Conservation (phyloP, 2,113 vertebrate species). For the Xiphias gladius region DNA sequence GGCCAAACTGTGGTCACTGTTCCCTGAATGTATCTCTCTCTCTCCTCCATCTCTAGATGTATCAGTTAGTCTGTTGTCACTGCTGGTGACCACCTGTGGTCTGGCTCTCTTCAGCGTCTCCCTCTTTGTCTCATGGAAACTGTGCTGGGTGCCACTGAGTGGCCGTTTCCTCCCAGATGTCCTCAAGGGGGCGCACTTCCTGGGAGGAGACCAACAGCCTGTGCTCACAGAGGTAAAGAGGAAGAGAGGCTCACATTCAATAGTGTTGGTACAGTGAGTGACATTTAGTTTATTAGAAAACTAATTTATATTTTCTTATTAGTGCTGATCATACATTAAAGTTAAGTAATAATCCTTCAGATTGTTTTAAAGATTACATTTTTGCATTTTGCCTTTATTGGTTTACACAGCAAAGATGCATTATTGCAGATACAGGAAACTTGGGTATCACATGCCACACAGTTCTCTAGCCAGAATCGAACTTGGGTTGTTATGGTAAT, state of each 20-base stretch:
- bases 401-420: no score
- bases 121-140: slow-evolving; percentile 99
- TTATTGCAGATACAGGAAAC: no score
- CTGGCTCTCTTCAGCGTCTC: slow-evolving; percentile 97
- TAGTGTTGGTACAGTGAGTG: neutral
- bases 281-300: neutral
- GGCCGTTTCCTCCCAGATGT: slow-evolving; percentile 89
- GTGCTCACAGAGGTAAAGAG: slow-evolving; percentile 87
- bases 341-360: no score
- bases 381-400: no score
- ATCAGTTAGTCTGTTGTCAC: slow-evolving; percentile 85
- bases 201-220: slow-evolving; percentile 88
- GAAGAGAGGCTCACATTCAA: neutral
- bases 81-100: slow-evolving; percentile 87
- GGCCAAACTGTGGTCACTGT: slow-evolving; percentile 17
- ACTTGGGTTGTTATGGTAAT: no score
- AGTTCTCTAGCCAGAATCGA: no score
- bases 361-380: no score
- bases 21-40: slow-evolving; percentile 14
- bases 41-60: slow-evolving; percentile 79
- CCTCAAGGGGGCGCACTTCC: slow-evolving; percentile 88
- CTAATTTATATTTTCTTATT: neutral
- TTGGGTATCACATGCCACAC: no score
- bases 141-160: slow-evolving; percentile 97
- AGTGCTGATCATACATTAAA: no score